Evolutionary conservation across 2,113 vertebrate genomes (phyloP).

Genomic region (Vimba vimba): DNA sequence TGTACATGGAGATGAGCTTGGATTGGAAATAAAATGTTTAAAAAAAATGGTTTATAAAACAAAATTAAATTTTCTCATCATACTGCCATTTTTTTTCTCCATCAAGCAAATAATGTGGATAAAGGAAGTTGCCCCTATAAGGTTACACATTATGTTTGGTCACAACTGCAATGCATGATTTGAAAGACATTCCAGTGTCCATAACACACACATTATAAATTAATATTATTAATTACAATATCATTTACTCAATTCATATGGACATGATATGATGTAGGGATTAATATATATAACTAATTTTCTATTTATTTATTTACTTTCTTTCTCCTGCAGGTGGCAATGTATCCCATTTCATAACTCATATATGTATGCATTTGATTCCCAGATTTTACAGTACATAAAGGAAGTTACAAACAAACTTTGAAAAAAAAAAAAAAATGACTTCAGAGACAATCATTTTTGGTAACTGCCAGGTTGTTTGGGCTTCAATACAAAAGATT

Average conservation of each 20-base stretch:
- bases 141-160: background rate
- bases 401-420: background rate
- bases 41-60: background rate
- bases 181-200: background rate
- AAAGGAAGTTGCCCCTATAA: background rate
- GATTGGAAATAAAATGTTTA: too few species aligned
- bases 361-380: background rate
- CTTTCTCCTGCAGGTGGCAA: slow-evolving; percentile 39
- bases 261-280: background rate
- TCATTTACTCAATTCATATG: background rate
- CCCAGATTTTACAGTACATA: background rate
- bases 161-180: background rate
- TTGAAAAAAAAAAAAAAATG: background rate
- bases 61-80: background rate
- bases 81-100: background rate
- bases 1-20: background rate
- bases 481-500: background rate
- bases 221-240: background rate
- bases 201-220: background rate
- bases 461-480: background rate
- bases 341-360: slow-evolving; percentile 21
- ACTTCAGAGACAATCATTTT: too few species aligned
- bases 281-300: background rate
- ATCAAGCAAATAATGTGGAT: background rate
- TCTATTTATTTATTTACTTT: background rate